Base-by-base conservation (phyloP, 2,113 vertebrate genomes). In the Eretmodus cyanostictus region DNA sequence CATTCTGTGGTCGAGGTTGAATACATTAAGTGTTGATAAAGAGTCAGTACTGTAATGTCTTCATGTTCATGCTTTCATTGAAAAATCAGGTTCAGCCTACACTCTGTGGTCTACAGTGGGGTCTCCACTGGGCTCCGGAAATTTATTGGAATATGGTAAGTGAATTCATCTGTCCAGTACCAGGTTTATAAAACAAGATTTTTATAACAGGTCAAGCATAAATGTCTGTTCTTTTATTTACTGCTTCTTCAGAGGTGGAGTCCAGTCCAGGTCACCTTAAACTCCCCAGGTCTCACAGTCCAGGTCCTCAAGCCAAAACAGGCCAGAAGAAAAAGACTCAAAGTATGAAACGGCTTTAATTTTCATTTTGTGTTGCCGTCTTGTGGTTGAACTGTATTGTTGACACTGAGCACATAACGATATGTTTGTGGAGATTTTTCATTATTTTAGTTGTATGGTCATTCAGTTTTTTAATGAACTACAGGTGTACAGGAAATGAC, bases 311-410 rank as follows among this genome's bases (percentile, higher is more conserved):
- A 1, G 12, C 40, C 42, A 91, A 84, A 86, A 11, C 19, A 3
- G 83, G 2, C 45, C 17, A 36, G 8, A 95, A 87, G 81, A 93
- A 91, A 90, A 96, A 84, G 61, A 2, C 80, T 24, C 66, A 0
- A 55, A 93, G 95, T 95, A 90, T 86, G 88, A 79, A 71, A 40
- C 1, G 0, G 0, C 4, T 47, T 47, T 47, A 13, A 17, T 73
- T 73, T 73, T 76, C 0, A 0, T 47, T 19, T 47, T 11, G n/a
- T 1, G 5, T 73, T 10, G 71, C 9, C 1, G 6, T 29, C 16
- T 8, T 5, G 14, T 76, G 71, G 9, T 47, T 47, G 2, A 76
- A 5, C 24, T 31, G 14, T 19, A 1, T 29, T 47, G 24, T 19
- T 3, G 17, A 31, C 4, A 8, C 71, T 49, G 24, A 76, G 27